These are phyloP conservation scores for Archivesica marissinica DNA, from an alignment of 1,140 invertebrate species.

Conservation along the genomic window DNA sequence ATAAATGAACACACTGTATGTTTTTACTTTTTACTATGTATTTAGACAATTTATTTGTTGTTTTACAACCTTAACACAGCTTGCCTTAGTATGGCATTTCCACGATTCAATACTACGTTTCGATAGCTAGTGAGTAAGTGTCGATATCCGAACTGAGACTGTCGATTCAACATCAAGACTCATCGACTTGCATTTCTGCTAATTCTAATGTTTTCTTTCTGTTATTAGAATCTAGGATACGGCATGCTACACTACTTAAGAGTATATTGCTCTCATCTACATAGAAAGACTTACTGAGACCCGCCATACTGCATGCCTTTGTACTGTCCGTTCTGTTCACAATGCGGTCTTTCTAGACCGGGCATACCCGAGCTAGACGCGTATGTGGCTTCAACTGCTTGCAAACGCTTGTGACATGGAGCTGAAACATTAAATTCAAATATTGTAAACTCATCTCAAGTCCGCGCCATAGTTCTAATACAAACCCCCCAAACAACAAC, in stretches of 20 bases:
- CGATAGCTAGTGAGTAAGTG: neutral
- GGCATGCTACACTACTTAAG: neutral
- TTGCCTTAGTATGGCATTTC: too few relatives aligned
- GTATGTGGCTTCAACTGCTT: neutral
- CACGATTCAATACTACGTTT: neutral
- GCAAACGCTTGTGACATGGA: slow-evolving; percentile 22
- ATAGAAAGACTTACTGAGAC: slow-evolving; percentile 9
- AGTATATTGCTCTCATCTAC: neutral
- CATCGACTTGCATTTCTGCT: neutral
- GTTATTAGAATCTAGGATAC: neutral
- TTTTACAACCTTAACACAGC: too few relatives aligned
- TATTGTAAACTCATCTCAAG: too few relatives aligned
- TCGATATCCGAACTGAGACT: neutral
- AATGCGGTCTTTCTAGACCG: slow-evolving; percentile 38
- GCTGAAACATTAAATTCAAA: slow-evolving; percentile 45
- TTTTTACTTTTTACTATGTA: too few relatives aligned
- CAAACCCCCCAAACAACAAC: too few relatives aligned
- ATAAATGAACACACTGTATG: too few relatives aligned
- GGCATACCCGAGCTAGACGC: neutral
- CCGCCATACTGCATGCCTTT: slow-evolving; percentile 40
- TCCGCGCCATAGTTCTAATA: too few relatives aligned
- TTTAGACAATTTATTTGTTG: too few relatives aligned
- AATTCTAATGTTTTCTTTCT: neutral
- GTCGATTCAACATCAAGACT: neutral
- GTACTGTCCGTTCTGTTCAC: slow-evolving; percentile 34